These are phyloP conservation scores for Allobates femoralis DNA, from an alignment of 2,797 vertebrate species.

Conservation along the genomic window DNA sequence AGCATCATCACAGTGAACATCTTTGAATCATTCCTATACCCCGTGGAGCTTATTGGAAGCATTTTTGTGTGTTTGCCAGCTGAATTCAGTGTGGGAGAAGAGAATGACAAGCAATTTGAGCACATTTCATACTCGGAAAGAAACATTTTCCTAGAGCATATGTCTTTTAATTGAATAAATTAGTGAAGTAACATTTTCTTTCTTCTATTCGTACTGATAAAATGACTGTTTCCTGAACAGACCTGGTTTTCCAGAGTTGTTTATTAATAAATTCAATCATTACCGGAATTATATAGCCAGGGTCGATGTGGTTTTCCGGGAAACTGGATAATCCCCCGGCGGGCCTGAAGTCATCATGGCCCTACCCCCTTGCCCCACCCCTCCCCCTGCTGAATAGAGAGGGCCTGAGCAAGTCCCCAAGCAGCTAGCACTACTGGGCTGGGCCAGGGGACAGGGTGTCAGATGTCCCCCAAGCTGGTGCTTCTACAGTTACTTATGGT, in stretches of 20 bases:
- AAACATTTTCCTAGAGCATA: not conserved
- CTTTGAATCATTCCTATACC: not conserved
- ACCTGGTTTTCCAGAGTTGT: not conserved
- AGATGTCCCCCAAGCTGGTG: no score
- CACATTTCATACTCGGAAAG: not conserved
- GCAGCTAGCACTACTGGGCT: no score
- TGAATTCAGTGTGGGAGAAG: slow-evolving; percentile 6
- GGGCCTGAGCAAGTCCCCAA: no score
- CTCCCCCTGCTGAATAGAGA: no score
- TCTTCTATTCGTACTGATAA: not conserved
- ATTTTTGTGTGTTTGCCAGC: slow-evolving; percentile 9
- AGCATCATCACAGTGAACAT: not conserved
- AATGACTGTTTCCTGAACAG: not conserved
- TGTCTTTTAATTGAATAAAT: not conserved
- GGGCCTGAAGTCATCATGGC: no score
- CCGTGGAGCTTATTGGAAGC: not conserved
- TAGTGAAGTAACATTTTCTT: not conserved
- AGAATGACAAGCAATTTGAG: not conserved
- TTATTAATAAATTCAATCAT: no score
- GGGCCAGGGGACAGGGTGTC: no score
- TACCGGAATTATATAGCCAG: no score
- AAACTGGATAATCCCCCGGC: no score
- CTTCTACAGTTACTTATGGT: no score
- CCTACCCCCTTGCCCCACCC: no score
- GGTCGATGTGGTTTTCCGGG: no score